Base-by-base conservation (phyloP, 2,888 invertebrate genomes). In the Polymixis flavicincta region DNA sequence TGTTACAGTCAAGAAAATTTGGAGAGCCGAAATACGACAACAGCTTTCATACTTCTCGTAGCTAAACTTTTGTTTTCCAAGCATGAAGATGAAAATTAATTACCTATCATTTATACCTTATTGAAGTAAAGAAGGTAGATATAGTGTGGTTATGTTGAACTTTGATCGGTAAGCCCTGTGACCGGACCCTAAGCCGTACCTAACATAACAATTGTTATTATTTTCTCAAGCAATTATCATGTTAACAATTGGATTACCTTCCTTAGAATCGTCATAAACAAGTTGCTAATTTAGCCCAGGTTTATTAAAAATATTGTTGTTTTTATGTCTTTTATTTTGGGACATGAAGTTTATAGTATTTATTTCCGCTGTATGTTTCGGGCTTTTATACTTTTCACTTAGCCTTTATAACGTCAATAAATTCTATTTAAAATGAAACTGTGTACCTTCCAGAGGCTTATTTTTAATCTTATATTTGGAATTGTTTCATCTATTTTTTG, bases 161-260 rank as follows among this genome's bases (percentile, higher is more conserved):
- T 60, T 81, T 81, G 55, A 69, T 69, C 60, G 54, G 50, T 60
- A 68, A 28, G 63, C 64, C 37, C 50, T n/a, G 4, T 37, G 54
- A 55, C 32, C 25, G 5, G 19, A 74, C 63, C 42, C 73, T 67
- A 32, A 57, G 8, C 37, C n/a, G n/a, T 32, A 32, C 42, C 42
- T 28, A 63, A 42, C 32, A 48, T 11, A 25, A 57, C 48, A 4
- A 79, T 79, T 66, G 55, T 65, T 54, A 64, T 68, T 42, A 74
- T 74, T 65, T 74, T 68, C 80, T 74, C 67, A 64, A 50, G 68
- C 25, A 54, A 71, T 74, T 68, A 73, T 52, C 32, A 52, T 32
- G 0, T 45, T n/a, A 57, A 42, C 73, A 65, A 13, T 37, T 50
- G 11, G n/a, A 52, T 57, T 66, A 37, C 52, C 9, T 65, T 17